These are phyloP conservation scores for Anticlea derivata DNA, from an alignment of 2,888 invertebrate genomes.

Conservation along the genomic window DNA sequence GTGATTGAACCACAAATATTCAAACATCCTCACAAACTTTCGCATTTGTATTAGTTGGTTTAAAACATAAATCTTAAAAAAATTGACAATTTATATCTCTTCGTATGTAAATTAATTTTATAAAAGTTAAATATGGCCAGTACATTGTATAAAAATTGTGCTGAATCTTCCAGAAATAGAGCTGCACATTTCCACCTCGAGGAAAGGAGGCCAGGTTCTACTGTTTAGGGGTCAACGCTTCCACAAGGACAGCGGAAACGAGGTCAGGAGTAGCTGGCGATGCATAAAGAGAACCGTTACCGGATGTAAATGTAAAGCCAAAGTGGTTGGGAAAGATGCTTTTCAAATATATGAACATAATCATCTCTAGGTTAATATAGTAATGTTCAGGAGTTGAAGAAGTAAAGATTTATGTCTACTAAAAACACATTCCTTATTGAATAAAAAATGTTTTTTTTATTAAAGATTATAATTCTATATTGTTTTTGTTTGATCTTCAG, in stretches of 20 bases:
- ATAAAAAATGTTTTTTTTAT: too few relatives aligned
- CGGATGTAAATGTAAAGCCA: constrained; percentile 56
- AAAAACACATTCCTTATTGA: too few relatives aligned
- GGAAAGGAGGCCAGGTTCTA: constrained; percentile 58
- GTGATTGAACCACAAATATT: too few relatives aligned
- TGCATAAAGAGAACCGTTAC: constrained; percentile 51
- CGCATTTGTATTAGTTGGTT: too few relatives aligned
- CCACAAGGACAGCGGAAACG: constrained; percentile 57
- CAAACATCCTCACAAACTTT: too few relatives aligned
- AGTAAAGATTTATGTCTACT: too few relatives aligned
- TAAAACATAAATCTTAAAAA: too few relatives aligned
- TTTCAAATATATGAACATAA: constrained; percentile 51
- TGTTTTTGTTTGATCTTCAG: too few relatives aligned
- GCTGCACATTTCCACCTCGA: constrained; percentile 44
- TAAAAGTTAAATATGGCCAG: too few relatives aligned
- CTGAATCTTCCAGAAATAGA: constrained; percentile 1
- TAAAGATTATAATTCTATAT: too few relatives aligned
- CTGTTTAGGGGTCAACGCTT: constrained; percentile 53
- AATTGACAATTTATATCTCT: too few relatives aligned
- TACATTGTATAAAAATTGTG: neutral
- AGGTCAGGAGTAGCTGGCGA: constrained; percentile 59
- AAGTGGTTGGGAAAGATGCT: constrained; percentile 51
- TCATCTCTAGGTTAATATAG: constrained; percentile 30
- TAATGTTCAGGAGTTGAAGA: too few relatives aligned
- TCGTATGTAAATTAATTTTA: neutral